phyloP scores from a whole-genome alignment of 2,113 vertebrate genomes.

The Osmerus eperlanus region DNA sequence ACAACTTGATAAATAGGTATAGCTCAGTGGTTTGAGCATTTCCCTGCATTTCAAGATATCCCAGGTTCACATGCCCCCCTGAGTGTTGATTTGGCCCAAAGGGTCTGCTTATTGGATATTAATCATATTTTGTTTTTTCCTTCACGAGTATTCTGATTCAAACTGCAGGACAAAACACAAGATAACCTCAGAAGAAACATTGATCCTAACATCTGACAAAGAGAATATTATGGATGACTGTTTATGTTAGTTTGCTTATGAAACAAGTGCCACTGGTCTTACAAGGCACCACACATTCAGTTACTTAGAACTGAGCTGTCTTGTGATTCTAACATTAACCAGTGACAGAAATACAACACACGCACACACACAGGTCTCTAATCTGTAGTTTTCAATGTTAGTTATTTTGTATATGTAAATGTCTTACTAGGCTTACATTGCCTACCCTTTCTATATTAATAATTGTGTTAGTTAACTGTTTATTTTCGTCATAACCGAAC shows the following conservation, averaged over 20 bases:
- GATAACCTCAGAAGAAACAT: constrained; percentile 46
- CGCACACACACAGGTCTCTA: background rate
- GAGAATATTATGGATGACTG: constrained; percentile 45
- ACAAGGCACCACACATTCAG: constrained; percentile 23
- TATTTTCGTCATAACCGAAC: no score
- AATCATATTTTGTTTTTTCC: background rate
- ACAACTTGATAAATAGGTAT: no score
- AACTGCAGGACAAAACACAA: constrained; percentile 57
- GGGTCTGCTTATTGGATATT: no score
- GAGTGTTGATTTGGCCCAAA: no score
- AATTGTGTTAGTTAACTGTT: no score
- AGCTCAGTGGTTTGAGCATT: no score
- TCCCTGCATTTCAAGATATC: no score
- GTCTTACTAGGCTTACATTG: background rate
- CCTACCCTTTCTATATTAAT: background rate
- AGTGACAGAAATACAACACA: constrained; percentile 19
- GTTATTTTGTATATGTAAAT: no score
- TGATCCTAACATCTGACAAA: constrained; percentile 13
- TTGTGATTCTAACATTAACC: constrained; percentile 29
- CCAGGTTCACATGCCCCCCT: no score
- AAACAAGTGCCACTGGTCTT: constrained; percentile 62
- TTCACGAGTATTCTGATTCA: constrained; percentile 58
- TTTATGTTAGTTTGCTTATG: constrained; percentile 56
- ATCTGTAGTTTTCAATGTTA: no score
- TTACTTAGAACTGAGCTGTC: constrained; percentile 16